Base-by-base conservation (phyloP, 2,888 invertebrate genomes). In the Eurytoma adleriae region DNA sequence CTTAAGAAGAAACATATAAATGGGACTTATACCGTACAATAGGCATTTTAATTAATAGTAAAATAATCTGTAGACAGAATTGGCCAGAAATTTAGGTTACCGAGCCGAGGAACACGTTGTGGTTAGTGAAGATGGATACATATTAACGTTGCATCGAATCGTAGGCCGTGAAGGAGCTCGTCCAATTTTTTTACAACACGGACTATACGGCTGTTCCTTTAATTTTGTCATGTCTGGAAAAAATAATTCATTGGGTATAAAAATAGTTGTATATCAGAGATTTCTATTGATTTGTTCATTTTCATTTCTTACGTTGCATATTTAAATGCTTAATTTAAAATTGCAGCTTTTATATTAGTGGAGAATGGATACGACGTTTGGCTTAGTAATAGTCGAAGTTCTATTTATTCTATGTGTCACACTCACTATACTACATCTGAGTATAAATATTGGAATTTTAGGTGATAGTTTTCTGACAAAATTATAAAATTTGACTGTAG, bases 91-190 rank as follows among this genome's bases (percentile, higher is more conserved):
- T 64, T 92, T 94, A 80, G 95, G 94, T 57, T 96, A 96, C 88
- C 91, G 92, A 0, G 92, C 94, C 0, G 96, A 96, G 90, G 93
- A 94, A 0, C 96, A 96, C 86, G 91, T 92, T 0, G 92, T 96
- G 0, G 90, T 93, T 70, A 97, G 97, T 0, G 92, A 94, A 52
- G 98, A 98, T 89, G 97, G 97, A 1, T 98, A 96, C 89, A 92
- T 97, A 64, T 91, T 98, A 66, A 94, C 94, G 2, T 83, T 98
- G 66, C 97, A 97, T 86, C 93, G 97, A 82, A 97, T 98, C 86
- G 96, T 96, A 0, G 92, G 92, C 84, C 0, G 30, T 10, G 7
- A 13, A 16, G 91, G 91, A 81, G 86, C 92, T 89, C 86, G 96
- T 93, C 94, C 68, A 16, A 94, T 94, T 74, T 92, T 96, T 82